Conservation (phyloP, 2,113 vertebrate species). For the Empidonax traillii region DNA sequence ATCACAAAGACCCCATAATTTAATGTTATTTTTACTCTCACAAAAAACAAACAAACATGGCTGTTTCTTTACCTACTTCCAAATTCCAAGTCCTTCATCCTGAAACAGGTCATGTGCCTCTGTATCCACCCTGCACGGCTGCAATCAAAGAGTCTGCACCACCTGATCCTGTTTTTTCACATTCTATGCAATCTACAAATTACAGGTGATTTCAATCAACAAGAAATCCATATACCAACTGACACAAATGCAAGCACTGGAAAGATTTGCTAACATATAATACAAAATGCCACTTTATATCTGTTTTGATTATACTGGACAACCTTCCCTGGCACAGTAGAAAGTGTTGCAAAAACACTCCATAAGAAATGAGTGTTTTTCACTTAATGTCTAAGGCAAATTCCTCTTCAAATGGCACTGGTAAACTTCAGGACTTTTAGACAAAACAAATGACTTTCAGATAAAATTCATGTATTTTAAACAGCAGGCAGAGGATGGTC, state of each 20-base stretch:
- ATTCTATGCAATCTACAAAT: conserved; percentile 68
- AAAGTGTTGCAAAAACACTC: neutral
- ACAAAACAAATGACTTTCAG: conserved; percentile 23
- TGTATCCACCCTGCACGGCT: conserved; percentile 50
- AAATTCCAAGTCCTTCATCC: conserved; percentile 66
- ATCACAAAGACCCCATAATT: neutral
- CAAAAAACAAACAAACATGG: neutral
- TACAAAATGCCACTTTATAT: neutral
- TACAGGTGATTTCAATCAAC: neutral
- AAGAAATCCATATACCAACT: neutral
- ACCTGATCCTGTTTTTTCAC: conserved; percentile 59
- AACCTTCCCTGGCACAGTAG: neutral
- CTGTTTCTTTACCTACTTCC: conserved; percentile 55
- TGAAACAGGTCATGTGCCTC: conserved; percentile 50
- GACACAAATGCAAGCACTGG: neutral
- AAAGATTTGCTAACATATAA: neutral
- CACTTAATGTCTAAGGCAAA: conserved; percentile 35
- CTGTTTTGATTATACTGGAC: neutral
- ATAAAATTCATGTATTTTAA: neutral
- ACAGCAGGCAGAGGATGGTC: neutral
- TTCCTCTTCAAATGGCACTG: conserved; percentile 31
- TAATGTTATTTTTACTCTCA: neutral
- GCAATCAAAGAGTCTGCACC: conserved; percentile 67
- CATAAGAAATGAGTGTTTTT: neutral
- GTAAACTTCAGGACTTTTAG: conserved; percentile 10